Evolutionary conservation across 2,113 vertebrate species (phyloP).

Genomic region (Eptesicus fuscus): DNA sequence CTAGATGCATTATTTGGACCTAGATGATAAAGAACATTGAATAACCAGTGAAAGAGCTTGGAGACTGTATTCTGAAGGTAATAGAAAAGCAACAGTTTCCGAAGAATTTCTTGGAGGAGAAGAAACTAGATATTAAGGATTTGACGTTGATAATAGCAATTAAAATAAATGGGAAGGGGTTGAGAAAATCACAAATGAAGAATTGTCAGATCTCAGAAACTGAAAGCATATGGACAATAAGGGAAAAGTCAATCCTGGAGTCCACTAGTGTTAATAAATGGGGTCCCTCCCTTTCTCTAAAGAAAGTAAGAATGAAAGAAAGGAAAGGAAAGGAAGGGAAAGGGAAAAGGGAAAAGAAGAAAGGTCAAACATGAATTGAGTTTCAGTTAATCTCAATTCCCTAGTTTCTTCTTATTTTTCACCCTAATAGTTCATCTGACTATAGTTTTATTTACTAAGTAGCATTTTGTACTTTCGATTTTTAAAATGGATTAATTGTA

Average conservation of each 20-base stretch:
- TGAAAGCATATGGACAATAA: neutral
- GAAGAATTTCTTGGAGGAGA: neutral
- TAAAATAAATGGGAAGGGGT: neutral
- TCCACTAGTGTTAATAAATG: too few relatives aligned
- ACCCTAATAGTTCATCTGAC: neutral
- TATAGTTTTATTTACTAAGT: neutral
- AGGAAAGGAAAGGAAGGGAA: too few relatives aligned
- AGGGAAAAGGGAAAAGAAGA: neutral
- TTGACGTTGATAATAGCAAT: neutral
- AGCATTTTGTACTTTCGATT: neutral
- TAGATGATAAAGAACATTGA: slow-evolving; percentile 31
- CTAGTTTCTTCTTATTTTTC: neutral
- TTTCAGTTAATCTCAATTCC: slow-evolving; percentile 28
- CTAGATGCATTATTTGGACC: neutral
- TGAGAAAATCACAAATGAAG: neutral
- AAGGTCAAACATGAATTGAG: neutral
- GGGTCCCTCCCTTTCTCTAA: too few relatives aligned
- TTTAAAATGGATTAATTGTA: neutral
- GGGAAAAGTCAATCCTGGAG: neutral
- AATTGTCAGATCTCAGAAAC: neutral
- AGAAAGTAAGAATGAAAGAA: too few relatives aligned
- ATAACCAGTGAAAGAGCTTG: neutral
- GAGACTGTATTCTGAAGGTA: slow-evolving; percentile 2
- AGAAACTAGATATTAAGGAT: neutral
- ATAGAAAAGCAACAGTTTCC: neutral